Conservation (phyloP, 2,888 invertebrate species). For the Pristionchus exspectatus region DNA sequence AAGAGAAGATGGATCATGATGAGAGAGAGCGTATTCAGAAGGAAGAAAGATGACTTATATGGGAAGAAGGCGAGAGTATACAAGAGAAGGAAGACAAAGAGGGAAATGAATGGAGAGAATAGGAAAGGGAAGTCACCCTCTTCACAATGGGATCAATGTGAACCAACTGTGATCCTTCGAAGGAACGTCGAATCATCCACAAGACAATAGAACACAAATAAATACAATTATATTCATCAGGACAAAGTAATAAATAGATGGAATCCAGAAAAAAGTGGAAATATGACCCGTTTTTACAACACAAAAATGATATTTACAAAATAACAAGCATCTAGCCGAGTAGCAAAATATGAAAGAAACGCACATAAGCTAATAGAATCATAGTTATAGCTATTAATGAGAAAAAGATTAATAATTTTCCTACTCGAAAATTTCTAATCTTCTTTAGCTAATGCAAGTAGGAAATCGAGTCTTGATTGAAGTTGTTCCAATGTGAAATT, state of each 20-base stretch:
- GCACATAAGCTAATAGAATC: neutral
- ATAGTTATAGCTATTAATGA: neutral
- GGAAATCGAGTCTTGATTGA: conserved; percentile 4
- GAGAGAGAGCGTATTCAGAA: neutral
- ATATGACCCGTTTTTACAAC: neutral
- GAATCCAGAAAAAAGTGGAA: neutral
- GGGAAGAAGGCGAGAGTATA: conserved; percentile 43
- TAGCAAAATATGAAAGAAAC: neutral
- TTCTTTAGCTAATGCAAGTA: neutral
- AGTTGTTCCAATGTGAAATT: conserved; percentile 42
- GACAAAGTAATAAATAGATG: neutral
- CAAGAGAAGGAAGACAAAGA: conserved; percentile 30
- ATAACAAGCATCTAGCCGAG: neutral
- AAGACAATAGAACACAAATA: neutral
- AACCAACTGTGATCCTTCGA: conserved; percentile 38
- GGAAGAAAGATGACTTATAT: neutral
- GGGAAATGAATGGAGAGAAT: neutral
- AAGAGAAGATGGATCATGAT: neutral
- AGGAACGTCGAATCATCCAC: neutral
- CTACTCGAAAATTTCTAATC: neutral
- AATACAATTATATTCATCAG: neutral
- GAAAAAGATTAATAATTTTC: neutral
- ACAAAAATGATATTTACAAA: neutral
- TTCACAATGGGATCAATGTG: conserved; percentile 5
- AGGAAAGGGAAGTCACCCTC: conserved; percentile 23